Conservation (phyloP, 2,113 vertebrate genomes). For the Casuarius casuarius region DNA sequence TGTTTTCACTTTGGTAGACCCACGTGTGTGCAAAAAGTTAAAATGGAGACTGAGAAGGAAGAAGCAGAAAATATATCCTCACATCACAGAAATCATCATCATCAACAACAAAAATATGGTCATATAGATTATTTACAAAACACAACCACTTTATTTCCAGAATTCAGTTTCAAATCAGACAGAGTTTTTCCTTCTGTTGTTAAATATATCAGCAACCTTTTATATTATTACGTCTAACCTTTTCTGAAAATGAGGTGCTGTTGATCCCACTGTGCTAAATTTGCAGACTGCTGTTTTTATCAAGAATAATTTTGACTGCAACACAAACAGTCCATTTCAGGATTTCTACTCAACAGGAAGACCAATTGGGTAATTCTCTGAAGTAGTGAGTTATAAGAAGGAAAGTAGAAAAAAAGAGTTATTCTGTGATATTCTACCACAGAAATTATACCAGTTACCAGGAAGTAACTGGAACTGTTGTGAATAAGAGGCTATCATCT, state of each 20-base stretch:
- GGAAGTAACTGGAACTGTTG: neutral
- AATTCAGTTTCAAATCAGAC: neutral
- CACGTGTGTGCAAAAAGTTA: neutral
- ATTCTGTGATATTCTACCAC: neutral
- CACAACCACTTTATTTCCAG: neutral
- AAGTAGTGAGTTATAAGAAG: neutral
- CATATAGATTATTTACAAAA: neutral
- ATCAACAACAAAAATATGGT: neutral
- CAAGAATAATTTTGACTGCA: constrained; percentile 9
- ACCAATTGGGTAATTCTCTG: constrained; percentile 1
- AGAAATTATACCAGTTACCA: neutral
- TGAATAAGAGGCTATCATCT: neutral
- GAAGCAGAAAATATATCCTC: neutral
- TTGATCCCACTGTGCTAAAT: neutral
- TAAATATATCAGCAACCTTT: neutral
- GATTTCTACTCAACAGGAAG: constrained; percentile 1
- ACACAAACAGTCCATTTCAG: constrained; percentile 30
- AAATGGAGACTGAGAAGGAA: neutral
- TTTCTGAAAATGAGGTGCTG: constrained; percentile 12
- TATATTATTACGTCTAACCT: neutral
- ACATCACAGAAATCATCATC: neutral
- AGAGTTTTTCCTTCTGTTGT: neutral
- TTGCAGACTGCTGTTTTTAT: neutral
- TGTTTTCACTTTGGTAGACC: neutral
- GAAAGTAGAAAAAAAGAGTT: neutral